Base-by-base conservation (phyloP, 1,140 invertebrate genomes). In the Drosophila fuyamai region DNA sequence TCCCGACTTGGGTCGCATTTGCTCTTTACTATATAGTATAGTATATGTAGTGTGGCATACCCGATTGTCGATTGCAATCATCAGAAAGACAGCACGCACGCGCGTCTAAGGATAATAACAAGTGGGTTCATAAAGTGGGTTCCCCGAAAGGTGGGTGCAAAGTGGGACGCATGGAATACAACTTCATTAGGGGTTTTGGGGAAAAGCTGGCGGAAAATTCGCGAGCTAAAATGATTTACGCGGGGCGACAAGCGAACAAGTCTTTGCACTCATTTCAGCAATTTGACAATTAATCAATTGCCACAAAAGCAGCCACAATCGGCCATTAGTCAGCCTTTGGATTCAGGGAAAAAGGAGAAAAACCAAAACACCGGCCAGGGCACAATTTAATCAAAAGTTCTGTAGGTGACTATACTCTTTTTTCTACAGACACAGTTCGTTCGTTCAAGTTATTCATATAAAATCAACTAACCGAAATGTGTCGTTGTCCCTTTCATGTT, bases 261-360 rank as follows among this genome's bases (percentile, higher is more conserved):
- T 89, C 81, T 89, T 89, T 89, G 84, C 85, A 89, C 84, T 89
- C 84, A 90, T 89, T 89, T 89, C 77, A 89, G 74, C 84, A 89
- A 89, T 89, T 89, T 89, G 84, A 89, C 84, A 89, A 89, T 89
- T 88, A 89, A 88, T 88, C 84, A 88, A 88, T 63, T 75, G 80
- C 83, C 79, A 67, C 68, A 88, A 72, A 65, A 70, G 74, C 74
- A 88, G 50, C 62, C 58, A 54, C 62, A 74, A 65, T 79, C 67
- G 73, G 46, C 67, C 79, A 86, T 86, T 86, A 86, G 79, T 86
- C 79, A 86, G 82, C 70, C 72, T 73, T 72, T 79, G 60, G 61
- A 27, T 41, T 68, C 60, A 59, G 67, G 53, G 59, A 65, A 78
- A 56, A 77, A 57, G 51, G 23, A 29, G 36, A 2, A 50, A 60